A percentile compares a stretch with the other conserved stretches of the same genome.
Conservation (phyloP, 1,140 invertebrate species). For the Anastatus disparis region DNA sequence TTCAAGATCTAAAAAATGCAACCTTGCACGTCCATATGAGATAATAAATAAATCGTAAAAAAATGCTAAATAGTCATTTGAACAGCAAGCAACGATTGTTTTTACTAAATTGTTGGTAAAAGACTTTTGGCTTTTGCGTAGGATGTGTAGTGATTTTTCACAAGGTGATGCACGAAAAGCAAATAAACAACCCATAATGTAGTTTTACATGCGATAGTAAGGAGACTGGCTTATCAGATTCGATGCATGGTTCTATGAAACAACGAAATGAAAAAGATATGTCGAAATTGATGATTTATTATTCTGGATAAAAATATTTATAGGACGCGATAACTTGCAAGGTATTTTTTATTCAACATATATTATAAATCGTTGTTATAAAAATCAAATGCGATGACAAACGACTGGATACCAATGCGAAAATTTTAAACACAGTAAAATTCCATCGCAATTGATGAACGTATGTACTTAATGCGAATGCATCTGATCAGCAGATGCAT, state of each 20-base stretch:
- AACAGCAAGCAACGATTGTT: not conserved
- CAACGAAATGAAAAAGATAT: conserved; percentile 32
- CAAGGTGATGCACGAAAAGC: conserved; percentile 17
- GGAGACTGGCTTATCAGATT: conserved; percentile 10
- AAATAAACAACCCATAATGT: not conserved
- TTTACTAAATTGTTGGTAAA: not conserved
- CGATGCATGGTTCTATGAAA: conserved; percentile 30
- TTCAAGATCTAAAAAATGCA: conserved; percentile 9
- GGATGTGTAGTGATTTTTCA: conserved; percentile 12
- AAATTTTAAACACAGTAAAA: conserved; percentile 3
- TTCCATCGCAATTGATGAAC: conserved; percentile 2
- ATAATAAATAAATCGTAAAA: conserved; percentile 32
- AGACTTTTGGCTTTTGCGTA: conserved; percentile 9
- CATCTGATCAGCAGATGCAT: conserved; percentile 8
- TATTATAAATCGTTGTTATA: conserved; percentile 27
- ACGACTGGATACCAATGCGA: conserved; percentile 9
- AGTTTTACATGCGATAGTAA: conserved; percentile 8
- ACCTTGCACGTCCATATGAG: conserved; percentile 20
- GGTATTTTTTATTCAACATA: conserved; percentile 36
- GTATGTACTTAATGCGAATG: conserved; percentile 24
- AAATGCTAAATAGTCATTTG: not conserved
- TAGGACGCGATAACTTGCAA: conserved; percentile 20
- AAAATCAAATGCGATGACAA: conserved; percentile 23
- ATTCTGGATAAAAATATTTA: conserved; percentile 10
- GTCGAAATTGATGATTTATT: conserved; percentile 9